Evolutionary conservation across 2,797 vertebrate genomes (phyloP), one percentile per base, ranked within the genome.

Genomic region (Rhinoraja longicauda): DNA sequence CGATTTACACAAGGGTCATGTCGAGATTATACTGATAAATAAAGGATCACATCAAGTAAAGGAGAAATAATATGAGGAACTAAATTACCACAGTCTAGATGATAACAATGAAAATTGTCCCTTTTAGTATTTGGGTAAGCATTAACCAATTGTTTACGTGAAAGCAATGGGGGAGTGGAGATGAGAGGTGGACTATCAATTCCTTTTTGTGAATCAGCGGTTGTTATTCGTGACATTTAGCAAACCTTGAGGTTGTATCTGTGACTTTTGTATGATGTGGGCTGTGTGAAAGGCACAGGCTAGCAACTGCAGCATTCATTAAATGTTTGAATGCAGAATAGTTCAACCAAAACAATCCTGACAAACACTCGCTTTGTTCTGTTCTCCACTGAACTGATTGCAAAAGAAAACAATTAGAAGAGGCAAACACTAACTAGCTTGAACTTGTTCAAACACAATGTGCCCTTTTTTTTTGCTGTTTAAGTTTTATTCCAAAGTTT

Each of bases 181-280:
- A 17, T 32, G 84, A 88, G n/a, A 17, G 84, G 59, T 32, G 29
- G 62, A 24, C 17, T 62, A 88, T 67, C n/a, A 32, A 88, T 67
- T 62, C 17, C 62, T 67, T 88, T 62, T 88, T 88, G n/a, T 88
- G 84, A 67, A 88, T 88, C 84, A 67, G n/a, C 7, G n/a, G n/a
- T 88, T 88, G 84, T 88, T 15, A 32, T 88, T 62, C 59, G 1
- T 88, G 84, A 88, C 84, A 88, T 88, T 88, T 88, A 88, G 17
- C 59, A 88, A 32, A 19, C n/a, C 62, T 67, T 67, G 62, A 86
- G 82, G 84, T 88, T 19, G 1, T 67, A 64, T 88, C 62, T 88
- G 59, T 88, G 84, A 88, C 84, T 67, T 88, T 64, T 67, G 84
- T 67, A 64, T 62, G 21, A 45, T 88, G 84, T 88, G 84, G 84